Evolutionary conservation across 2,113 vertebrate species (phyloP), one percentile per base, ranked within the genome.

Genomic region (Grammomys dolichurus): DNA sequence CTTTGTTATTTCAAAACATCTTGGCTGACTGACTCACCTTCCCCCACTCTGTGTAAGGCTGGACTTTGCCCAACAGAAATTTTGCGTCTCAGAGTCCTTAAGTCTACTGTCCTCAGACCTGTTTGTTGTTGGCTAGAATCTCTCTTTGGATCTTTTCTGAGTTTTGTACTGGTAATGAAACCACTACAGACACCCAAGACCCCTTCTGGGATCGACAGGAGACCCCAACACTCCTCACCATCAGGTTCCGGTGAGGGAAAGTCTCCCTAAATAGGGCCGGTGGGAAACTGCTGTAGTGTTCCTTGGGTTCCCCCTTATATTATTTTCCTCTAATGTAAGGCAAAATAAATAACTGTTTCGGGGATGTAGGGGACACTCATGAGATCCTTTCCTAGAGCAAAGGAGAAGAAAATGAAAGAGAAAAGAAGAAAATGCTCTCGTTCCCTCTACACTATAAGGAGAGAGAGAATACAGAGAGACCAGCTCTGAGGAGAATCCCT

Each of bases 181-280:
- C 67, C 67, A 69, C 26, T 16, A 33, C 43, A 48, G 78, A 87
- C 43, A 54, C 14, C 46, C 36, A 28, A 82, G 82, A 69, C 1
- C 31, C 19, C 20, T 87, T 75, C 12, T 9, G 0, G 0, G 40
- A 46, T 77, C 69, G 51, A 24, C 36, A 70, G 75, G 58, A 94
- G 54, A 43, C 63, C 48, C 33, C 0, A 2, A 14, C n/a, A 1
- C 33, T 28, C 17, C 20, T 33, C n/a, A 1, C 11, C 7, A 33
- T 60, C 43, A 73, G n/a, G 36, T 16, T 33, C 36, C 2, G 12
- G 33, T 46, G 60, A 7, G 87, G 85, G 65, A 90, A 85, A 92
- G 22, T 20, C n/a, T 58, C 36, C 51, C 56, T 40, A 12, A 19
- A 60, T 40, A 69, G 77, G 14, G 16, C 51, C 51, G 51, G 51